Base-by-base conservation (phyloP, 2,888 invertebrate genomes). In the Sinodicranocentrus sp. region DNA sequence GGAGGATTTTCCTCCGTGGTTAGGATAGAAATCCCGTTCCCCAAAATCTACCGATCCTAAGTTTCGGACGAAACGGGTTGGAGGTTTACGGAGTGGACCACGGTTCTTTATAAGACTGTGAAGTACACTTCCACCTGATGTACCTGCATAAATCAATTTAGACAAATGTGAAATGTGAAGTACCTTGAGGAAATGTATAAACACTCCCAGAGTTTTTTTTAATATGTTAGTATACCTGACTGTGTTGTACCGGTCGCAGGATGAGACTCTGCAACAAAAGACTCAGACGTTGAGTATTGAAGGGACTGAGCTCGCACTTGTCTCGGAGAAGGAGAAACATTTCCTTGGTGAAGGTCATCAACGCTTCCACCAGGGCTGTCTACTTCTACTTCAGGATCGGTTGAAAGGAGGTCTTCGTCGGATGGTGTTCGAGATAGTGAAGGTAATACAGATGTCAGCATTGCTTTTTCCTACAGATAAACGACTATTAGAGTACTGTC, bases 391-490 rank as follows among this genome's bases (percentile, higher is more conserved):
- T 95, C 48, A 10, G 89, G 89, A 73, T 90, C 90, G 25, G 95
- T 95, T 90, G 94, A 89, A 67, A 97, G 92, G 90, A 97, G 92
- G 91, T 97, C 97, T 90, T 97, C 97, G 91, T 97, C 97, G 0
- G 96, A 96, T 65, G 95, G 95, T 54, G 96, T 94, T 88, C 96
- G 94, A 85, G 95, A 95, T 84, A 96, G 92, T 85, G 95, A 94
- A 43, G 96, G 96, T 89, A 96, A 92, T 84, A 95, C 94, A 71
- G 94, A 94, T 28, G 96, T 95, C 87, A 96, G 91, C 82, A 95
- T 93, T 85, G 94, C 95, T 91, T 95, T 96, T 90, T 96, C 95
- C 90, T 95, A 95, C 15, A n/a, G 1, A 21, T 23, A 33, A 33
- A 33, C 33, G 3, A 33, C 33, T 33, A 10, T 33, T 6, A 33